phyloP scores from a whole-genome alignment of 2,113 vertebrate genomes.

The Tyto alba region DNA sequence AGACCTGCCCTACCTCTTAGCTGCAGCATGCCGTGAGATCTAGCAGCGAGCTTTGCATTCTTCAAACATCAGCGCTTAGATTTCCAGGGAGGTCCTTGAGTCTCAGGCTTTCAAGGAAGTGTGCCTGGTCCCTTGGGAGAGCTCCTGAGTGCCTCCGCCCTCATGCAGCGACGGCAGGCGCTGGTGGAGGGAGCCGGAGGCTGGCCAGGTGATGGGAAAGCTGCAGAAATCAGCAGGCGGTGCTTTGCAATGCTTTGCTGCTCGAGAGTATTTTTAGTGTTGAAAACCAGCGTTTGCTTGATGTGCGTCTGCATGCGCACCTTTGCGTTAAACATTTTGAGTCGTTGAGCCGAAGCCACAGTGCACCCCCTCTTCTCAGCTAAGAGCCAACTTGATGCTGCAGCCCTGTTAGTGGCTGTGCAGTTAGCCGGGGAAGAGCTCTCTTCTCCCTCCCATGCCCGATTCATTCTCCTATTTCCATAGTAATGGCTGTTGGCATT shows the following conservation, averaged over 20 bases:
- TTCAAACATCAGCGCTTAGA: background rate
- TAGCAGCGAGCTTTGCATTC: background rate
- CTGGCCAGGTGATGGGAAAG: background rate
- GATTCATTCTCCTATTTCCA: background rate
- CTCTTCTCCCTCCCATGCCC: background rate
- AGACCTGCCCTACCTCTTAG: background rate
- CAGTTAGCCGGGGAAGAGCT: background rate
- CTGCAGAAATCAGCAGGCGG: background rate
- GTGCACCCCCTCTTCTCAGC: background rate
- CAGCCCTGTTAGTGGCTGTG: background rate
- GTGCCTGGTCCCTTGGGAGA: background rate
- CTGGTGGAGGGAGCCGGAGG: background rate
- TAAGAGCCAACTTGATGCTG: background rate
- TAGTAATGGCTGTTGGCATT: background rate
- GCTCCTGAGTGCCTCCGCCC: background rate
- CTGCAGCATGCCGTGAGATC: background rate
- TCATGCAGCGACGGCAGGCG: background rate
- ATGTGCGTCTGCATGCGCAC: background rate
- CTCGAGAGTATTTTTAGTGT: background rate
- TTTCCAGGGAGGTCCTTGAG: background rate
- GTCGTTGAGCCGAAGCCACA: fast-evolving
- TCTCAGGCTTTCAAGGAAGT: background rate
- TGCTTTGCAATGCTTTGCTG: background rate
- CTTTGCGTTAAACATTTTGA: fast-evolving
- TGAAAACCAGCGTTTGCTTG: background rate